phyloP scores from a whole-genome alignment of 2,113 vertebrate species.

The Syngnathoides biaculeatus region DNA sequence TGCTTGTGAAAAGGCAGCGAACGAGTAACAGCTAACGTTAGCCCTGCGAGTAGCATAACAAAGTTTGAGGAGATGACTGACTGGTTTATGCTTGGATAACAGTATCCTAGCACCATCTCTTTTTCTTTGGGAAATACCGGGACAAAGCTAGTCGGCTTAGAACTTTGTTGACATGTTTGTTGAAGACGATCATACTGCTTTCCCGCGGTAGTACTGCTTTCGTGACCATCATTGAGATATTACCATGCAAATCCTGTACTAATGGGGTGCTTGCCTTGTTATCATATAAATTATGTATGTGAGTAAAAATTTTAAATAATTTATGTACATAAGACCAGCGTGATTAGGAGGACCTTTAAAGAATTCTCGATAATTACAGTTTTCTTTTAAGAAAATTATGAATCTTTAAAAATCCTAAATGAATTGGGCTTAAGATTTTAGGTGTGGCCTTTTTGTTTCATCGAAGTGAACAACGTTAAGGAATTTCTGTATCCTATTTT shows the following conservation, averaged over 20 bases:
- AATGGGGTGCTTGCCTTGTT: no score
- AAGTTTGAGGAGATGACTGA: neutral
- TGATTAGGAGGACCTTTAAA: neutral
- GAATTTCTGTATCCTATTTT: neutral
- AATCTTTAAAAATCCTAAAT: neutral
- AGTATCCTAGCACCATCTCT: slow-evolving; percentile 2
- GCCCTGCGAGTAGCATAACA: slow-evolving; percentile 1
- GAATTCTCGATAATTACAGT: no score
- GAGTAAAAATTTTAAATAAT: neutral
- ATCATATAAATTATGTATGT: neutral
- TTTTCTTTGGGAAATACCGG: neutral
- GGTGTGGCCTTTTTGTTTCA: neutral
- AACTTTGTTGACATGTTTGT: slow-evolving; percentile 33
- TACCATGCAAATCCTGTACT: no score
- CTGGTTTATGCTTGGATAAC: neutral
- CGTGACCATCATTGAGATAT: no score
- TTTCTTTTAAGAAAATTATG: neutral
- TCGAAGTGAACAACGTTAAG: neutral
- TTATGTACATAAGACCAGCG: neutral
- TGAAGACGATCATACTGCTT: neutral
- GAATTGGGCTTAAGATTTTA: neutral
- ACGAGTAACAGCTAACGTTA: slow-evolving; percentile 6
- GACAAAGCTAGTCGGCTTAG: slow-evolving; percentile 4
- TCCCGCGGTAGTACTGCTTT: no score
- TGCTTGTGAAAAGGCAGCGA: slow-evolving; percentile 6